Base-by-base conservation (phyloP, 2,888 invertebrate genomes). In the Lagria hirta region DNA sequence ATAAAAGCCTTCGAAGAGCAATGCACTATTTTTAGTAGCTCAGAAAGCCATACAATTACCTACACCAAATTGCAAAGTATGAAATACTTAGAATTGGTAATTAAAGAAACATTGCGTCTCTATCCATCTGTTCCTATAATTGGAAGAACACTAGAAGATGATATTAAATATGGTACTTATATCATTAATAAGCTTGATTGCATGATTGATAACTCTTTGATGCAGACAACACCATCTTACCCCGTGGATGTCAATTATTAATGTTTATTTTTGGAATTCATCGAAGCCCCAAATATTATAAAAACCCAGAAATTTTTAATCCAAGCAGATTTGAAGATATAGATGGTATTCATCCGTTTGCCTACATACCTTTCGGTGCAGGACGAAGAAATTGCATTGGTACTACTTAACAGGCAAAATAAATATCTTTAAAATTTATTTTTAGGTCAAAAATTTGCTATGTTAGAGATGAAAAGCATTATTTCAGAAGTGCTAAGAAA, bases 351-450 rank as follows among this genome's bases (percentile, higher is more conserved):
- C 75, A 71, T 32, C 73, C 76, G 0, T 79, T 75, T 52, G 72
- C 73, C 16, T 81, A 75, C 66, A 61, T 81, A 2, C 75, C 79
- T 1, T 82, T 82, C 41, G 81, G 81, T 51, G 81, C 81, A 6
- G 81, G 81, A 0, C 78, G 79, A 0, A 74, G 82, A 18, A 82
- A 82, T 55, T 81, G 80, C 51, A 76, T 80, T 35, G 75, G 75
- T 74, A 57, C 49, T 56, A 45, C 21, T 14, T 22, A n/a, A n/a
- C n/a, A n/a, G n/a, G n/a, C n/a, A n/a, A n/a, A n/a, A n/a, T n/a
- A n/a, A n/a, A n/a, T n/a, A n/a, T n/a, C n/a, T n/a, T n/a, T n/a
- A n/a, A n/a, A n/a, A n/a, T n/a, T n/a, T n/a, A n/a, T n/a, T 42
- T 48, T 32, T 36, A 54, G 73, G 73, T 27, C 74, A 74, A 58